These are phyloP conservation scores for Conopomorpha cramerella DNA, from an alignment of 1,140 invertebrate species.

Conservation along the genomic window DNA sequence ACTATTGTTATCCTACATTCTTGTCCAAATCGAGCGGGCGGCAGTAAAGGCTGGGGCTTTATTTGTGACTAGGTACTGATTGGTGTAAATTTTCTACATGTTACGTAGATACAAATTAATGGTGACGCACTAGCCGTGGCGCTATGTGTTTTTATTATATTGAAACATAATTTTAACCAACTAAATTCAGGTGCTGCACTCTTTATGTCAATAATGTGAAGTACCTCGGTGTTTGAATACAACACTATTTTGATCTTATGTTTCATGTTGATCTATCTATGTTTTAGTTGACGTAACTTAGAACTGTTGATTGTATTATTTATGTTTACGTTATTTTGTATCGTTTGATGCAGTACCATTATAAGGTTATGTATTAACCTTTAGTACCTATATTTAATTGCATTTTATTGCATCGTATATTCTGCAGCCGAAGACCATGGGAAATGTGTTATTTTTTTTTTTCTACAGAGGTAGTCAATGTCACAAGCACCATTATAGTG, in stretches of 20 bases:
- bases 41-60: constrained; percentile 36
- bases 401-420: constrained; percentile 11
- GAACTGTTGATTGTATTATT: constrained; percentile 53
- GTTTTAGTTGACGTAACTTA: constrained; percentile 53
- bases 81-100: constrained; percentile 45
- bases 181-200: constrained; percentile 35
- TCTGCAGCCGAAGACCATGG: constrained; percentile 11
- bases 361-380: constrained; percentile 15
- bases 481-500: constrained; percentile 30
- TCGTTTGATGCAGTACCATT: constrained; percentile 30
- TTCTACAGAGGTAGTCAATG: constrained; percentile 16
- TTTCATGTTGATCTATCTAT: constrained; percentile 42
- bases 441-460: constrained; percentile 17
- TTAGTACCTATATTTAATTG: constrained; percentile 6
- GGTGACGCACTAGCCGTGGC: constrained; percentile 20
- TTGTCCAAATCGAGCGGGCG: constrained; percentile 1
- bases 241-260: constrained; percentile 34
- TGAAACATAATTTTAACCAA: constrained; percentile 12
- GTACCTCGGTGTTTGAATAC: constrained; percentile 16
- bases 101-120: constrained; percentile 25
- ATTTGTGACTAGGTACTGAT: constrained; percentile 41
- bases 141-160: constrained; percentile 15
- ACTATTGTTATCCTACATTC: not conserved
- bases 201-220: constrained; percentile 22
- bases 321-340: too few species aligned